Evolutionary conservation across 2,797 vertebrate genomes (phyloP).

Genomic region (Trichosurus vulpecula): DNA sequence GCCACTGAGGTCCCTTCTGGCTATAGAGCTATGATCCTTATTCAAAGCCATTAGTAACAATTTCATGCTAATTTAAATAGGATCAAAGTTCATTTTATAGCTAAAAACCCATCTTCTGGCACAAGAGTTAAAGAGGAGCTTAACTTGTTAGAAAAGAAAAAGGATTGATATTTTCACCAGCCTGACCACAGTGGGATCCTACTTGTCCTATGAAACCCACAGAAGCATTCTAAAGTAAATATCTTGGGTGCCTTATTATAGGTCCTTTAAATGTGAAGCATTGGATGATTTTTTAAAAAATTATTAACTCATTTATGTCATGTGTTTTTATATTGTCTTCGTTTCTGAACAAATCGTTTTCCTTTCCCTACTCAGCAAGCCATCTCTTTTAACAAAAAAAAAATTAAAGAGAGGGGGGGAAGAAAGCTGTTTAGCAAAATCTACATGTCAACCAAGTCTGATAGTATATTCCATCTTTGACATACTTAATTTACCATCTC

Average conservation of each 20-base stretch:
- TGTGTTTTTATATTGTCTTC: neutral
- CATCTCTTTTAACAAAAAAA: neutral
- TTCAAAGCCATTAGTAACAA: neutral
- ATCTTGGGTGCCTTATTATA: neutral
- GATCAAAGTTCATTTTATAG: neutral
- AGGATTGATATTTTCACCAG: neutral
- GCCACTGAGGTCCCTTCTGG: neutral
- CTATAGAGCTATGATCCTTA: neutral
- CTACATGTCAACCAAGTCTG: neutral
- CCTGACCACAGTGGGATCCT: neutral
- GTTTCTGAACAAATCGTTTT: neutral
- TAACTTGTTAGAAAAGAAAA: neutral
- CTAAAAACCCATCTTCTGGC: neutral
- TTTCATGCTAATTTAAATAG: neutral
- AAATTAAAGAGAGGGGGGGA: neutral
- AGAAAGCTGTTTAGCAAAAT: neutral
- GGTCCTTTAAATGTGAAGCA: neutral
- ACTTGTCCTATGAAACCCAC: neutral
- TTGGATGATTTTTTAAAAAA: neutral
- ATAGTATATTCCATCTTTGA: neutral
- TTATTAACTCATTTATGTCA: neutral
- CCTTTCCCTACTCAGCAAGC: neutral
- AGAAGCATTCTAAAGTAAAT: neutral
- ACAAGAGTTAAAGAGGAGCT: neutral
- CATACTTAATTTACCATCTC: neutral